Conservation (phyloP, 2,113 vertebrate species). For the Odontesthes bonariensis region DNA sequence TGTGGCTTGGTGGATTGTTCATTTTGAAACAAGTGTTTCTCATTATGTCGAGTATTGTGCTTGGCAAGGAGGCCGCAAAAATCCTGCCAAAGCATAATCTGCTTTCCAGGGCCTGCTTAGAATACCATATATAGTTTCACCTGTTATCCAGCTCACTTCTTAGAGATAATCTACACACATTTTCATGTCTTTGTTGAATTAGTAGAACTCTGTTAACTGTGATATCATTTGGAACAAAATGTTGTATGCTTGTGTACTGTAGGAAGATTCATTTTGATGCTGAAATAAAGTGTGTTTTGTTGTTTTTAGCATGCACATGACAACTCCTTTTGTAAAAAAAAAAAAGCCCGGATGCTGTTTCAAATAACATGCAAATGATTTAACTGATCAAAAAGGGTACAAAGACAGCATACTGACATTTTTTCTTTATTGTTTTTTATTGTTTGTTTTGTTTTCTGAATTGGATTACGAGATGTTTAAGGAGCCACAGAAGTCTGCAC, state of each 20-base stretch:
- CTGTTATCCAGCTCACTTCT: constrained; percentile 72
- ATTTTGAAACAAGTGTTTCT: constrained; percentile 79
- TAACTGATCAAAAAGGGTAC: neutral
- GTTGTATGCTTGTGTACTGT: neutral
- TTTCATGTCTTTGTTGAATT: constrained; percentile 44
- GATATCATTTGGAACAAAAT: constrained; percentile 10
- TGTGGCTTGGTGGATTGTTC: constrained; percentile 60
- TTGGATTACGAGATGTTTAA: neutral
- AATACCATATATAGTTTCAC: constrained; percentile 81
- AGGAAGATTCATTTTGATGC: constrained; percentile 30
- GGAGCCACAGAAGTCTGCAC: neutral
- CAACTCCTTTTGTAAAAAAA: neutral
- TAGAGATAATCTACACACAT: constrained; percentile 61
- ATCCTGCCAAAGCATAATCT: constrained; percentile 73
- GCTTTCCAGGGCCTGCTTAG: constrained; percentile 74
- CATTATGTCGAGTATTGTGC: constrained; percentile 77
- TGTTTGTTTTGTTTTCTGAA: neutral
- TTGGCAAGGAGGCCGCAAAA: constrained; percentile 63
- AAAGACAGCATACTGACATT: neutral
- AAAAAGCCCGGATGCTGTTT: neutral
- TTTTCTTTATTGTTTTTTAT: neutral
- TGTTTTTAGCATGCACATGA: neutral
- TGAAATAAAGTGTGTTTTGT: neutral
- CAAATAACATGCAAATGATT: neutral
- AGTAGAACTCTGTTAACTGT: constrained; percentile 21